Base-by-base conservation (phyloP, 2,888 invertebrate species). In the Lepeophtheirus nordmannii region DNA sequence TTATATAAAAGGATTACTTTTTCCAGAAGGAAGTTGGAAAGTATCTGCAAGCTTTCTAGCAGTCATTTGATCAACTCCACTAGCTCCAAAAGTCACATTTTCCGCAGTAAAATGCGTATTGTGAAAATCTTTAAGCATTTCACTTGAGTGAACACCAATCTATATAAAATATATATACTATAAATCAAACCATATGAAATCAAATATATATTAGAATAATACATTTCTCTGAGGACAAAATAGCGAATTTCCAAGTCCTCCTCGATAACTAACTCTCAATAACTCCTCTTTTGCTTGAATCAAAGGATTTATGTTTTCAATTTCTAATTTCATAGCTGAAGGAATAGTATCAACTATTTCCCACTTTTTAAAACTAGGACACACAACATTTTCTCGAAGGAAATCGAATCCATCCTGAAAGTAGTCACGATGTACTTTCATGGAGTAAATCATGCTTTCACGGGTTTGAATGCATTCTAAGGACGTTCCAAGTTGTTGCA, bases 301-400 rank as follows among this genome's bases (percentile, higher is more conserved):
- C n/a, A 46, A 17, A 17, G 53, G 53, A 46, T 46, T 46, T 8
- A 46, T 46, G 2, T n/a, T 1, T n/a, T 17, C 17, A 17, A 46
- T 46, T n/a, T 46, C 53, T 17, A 46, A n/a, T 46, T 46, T 46
- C 53, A 46, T 46, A 17, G 53, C 53, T 17, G 53, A 17, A 14
- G 17, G 3, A 14, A 17, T 46, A 8, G n/a, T 5, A 8, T 46
- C 53, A 3, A 5, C 53, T 3, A 46, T 17, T 46, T 46, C 53
- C 53, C 53, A 46, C 53, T 46, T 46, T 17, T 46, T 46, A 46
- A 46, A 8, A 17, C 53, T 46, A 17, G 53, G 53, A 17, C n/a
- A 46, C 53, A 46, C 53, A 17, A 46, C 53, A 17, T 46, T 46
- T 46, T 46, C 53, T 17, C 53, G 53, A 46, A 46, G 53, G 53